A percentile compares a stretch with the other conserved stretches of the same genome.
These are phyloP conservation scores for Parasteatoda lunata DNA, from an alignment of 2,888 invertebrate species.

Conservation along the genomic window DNA sequence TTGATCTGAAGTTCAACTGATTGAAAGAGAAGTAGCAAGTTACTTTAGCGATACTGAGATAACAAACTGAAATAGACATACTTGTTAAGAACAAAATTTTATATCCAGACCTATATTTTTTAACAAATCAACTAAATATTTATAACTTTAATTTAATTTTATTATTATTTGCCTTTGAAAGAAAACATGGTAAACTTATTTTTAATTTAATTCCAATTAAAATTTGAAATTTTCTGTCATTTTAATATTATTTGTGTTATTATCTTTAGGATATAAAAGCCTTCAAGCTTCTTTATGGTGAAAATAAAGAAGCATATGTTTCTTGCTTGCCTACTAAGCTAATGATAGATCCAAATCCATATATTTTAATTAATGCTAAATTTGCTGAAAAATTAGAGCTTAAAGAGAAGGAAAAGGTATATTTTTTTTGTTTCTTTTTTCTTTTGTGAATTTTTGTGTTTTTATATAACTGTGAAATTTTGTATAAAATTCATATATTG, in stretches of 20 bases:
- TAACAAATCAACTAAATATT: not conserved
- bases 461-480: too few relatives aligned
- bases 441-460: too few relatives aligned
- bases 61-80: not conserved
- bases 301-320: constrained; percentile 39
- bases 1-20: too few relatives aligned
- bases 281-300: constrained; percentile 42
- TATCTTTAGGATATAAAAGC: constrained; percentile 34
- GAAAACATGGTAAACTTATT: too few relatives aligned
- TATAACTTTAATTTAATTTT: not conserved
- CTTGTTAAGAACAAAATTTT: not conserved
- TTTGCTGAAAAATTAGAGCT: constrained; percentile 60
- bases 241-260: not conserved
- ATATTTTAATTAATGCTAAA: constrained; percentile 44
- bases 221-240: not conserved
- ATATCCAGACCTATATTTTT: not conserved
- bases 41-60: too few relatives aligned
- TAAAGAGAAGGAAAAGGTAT: constrained; percentile 47
- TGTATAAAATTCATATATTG: too few relatives aligned
- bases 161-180: not conserved
- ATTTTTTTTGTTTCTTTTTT: constrained; percentile 9
- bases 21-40: too few relatives aligned
- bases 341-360: not conserved
- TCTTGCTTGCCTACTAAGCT: constrained; percentile 14
- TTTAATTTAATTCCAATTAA: too few relatives aligned